phyloP scores from a whole-genome alignment of 2,888 invertebrate species.

The Dendrolimus houi region DNA sequence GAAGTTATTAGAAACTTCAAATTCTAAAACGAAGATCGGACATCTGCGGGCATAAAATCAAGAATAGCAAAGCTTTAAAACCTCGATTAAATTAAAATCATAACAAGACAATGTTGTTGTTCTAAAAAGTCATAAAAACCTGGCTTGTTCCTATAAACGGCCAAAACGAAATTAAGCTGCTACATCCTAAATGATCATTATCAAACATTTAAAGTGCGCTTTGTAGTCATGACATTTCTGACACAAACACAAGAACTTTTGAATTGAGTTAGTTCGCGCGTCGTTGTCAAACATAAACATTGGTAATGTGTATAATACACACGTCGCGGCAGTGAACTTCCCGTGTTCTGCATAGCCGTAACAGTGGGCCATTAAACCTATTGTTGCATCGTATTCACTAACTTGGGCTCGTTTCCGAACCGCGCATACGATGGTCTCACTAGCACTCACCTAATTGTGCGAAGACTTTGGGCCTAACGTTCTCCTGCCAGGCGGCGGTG shows the following conservation, averaged over 20 bases:
- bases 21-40: no score
- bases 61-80: no score
- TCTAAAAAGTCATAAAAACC: not conserved
- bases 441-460: conserved; percentile 90
- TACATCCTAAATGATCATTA: conserved; percentile 18
- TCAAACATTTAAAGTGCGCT: conserved; percentile 22
- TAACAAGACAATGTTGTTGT: conserved; percentile 1
- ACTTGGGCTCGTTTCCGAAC: conserved; percentile 40
- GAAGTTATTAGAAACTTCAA: no score
- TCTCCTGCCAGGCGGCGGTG: conserved; percentile 90
- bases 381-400: conserved; percentile 51
- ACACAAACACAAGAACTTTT: conserved; percentile 55
- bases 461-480: conserved; percentile 94
- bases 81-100: no score
- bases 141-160: no score
- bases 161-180: conserved; percentile 7
- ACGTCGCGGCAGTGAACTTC: conserved; percentile 28
- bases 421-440: conserved; percentile 17
- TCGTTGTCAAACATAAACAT: conserved; percentile 67
- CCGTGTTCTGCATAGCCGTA: conserved; percentile 32
- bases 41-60: no score
- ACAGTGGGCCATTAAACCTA: conserved; percentile 43
- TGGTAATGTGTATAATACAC: conserved; percentile 25
- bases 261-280: conserved; percentile 52
- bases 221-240: conserved; percentile 33